phyloP scores from a whole-genome alignment of 53 echinoderm and acorn worm genomes.

The Echinarachnius parma region DNA sequence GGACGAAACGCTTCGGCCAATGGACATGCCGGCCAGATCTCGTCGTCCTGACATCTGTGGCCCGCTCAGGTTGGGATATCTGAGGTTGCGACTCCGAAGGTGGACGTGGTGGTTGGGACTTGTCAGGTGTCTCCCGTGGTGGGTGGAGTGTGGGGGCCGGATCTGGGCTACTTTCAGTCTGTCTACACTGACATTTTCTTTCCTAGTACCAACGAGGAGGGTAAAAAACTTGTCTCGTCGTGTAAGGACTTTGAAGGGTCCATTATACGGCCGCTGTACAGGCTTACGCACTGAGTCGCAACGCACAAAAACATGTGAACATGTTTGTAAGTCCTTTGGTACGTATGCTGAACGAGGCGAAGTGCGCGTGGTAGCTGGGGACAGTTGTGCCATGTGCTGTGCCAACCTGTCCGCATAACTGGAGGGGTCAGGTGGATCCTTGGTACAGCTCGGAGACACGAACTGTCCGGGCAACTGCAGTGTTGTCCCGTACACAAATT shows the following conservation, averaged over 20 bases:
- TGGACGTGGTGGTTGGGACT: not conserved
- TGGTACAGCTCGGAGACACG: not conserved
- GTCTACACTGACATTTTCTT: conserved; percentile 42
- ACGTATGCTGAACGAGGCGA: not conserved
- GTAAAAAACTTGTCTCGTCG: conserved; percentile 30
- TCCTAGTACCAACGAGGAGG: not conserved
- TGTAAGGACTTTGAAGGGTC: conserved; percentile 43
- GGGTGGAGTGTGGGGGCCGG: not conserved
- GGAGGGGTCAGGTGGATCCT: not conserved
- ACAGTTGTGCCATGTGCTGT: conserved; percentile 17
- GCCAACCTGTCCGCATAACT: conserved; percentile 36
- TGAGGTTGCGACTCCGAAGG: too few species aligned
- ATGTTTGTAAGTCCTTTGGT: conserved; percentile 1
- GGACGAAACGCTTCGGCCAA: conserved; percentile 31
- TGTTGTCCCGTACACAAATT: conserved; percentile 51
- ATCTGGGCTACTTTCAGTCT: conserved; percentile 34
- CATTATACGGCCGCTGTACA: conserved; percentile 50
- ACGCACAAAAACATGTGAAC: conserved; percentile 49
- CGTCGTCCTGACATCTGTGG: not conserved
- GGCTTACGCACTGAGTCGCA: conserved; percentile 42
- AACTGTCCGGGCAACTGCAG: conserved; percentile 48
- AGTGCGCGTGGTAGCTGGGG: conserved; percentile 18
- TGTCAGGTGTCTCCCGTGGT: not conserved
- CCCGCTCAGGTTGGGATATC: not conserved
- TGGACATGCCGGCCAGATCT: conserved; percentile 5